phyloP scores from a whole-genome alignment of 2,797 vertebrate species.

The Falco peregrinus region DNA sequence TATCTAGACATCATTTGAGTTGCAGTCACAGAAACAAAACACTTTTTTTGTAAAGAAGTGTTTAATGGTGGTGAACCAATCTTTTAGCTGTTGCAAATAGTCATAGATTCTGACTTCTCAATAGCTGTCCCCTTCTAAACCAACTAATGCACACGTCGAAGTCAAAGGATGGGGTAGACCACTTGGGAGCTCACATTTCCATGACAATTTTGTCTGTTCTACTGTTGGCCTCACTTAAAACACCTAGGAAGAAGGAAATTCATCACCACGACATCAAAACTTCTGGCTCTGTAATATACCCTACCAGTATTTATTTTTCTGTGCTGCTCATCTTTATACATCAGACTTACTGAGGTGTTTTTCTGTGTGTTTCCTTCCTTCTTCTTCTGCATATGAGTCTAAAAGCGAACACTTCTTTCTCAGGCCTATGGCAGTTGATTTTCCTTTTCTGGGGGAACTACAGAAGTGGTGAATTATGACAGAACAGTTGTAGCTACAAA shows the following conservation, averaged over 20 bases:
- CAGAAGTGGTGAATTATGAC: background rate
- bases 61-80: background rate
- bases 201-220: background rate
- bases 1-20: background rate
- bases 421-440: background rate
- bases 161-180: background rate
- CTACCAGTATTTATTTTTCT: background rate
- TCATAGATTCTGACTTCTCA: background rate
- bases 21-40: background rate
- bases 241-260: background rate
- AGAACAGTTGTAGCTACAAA: background rate
- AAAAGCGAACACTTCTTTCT: background rate
- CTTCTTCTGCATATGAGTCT: background rate
- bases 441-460: background rate
- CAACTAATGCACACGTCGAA: rapidly evolving
- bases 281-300: background rate
- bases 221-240: background rate
- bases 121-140: background rate
- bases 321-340: background rate
- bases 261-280: background rate
- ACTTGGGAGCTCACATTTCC: background rate
- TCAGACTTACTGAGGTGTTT: background rate
- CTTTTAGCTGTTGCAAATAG: background rate
- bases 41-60: too few relatives aligned
- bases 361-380: too few relatives aligned